These are phyloP conservation scores for Megathymus violae DNA, from an alignment of 1,140 invertebrate species.

Conservation along the genomic window DNA sequence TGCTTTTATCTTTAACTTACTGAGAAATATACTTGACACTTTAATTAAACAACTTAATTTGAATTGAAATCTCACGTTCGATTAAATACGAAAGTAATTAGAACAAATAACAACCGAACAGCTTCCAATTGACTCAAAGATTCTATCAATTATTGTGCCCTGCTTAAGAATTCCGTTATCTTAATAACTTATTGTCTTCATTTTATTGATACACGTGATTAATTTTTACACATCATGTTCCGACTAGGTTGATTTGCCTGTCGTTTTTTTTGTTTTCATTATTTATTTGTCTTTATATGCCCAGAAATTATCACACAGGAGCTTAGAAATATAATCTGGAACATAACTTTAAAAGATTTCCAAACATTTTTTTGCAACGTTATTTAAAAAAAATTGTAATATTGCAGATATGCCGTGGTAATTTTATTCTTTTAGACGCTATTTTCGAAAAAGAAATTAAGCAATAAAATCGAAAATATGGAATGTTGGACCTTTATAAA, in stretches of 20 bases:
- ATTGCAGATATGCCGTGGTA: no score
- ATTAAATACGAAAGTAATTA: constrained; percentile 67
- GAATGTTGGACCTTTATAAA: constrained; percentile 39
- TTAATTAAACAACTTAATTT: constrained; percentile 66
- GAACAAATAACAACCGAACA: constrained; percentile 38
- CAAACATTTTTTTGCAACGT: no score
- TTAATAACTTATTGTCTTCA: constrained; percentile 29
- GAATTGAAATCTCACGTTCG: constrained; percentile 67
- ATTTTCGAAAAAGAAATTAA: no score
- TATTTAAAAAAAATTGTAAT: no score
- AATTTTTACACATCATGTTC: constrained; percentile 20
- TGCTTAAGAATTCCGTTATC: constrained; percentile 46
- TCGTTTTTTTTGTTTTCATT: constrained; percentile 17
- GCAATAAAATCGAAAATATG: not conserved
- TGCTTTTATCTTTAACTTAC: constrained; percentile 59
- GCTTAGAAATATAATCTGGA: no score
- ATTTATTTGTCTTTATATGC: constrained; percentile 13
- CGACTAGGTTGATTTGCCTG: constrained; percentile 19
- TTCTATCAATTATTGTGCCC: constrained; percentile 44
- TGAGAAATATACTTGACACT: constrained; percentile 64
- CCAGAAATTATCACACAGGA: no score
- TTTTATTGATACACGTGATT: constrained; percentile 39
- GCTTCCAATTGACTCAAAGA: constrained; percentile 41
- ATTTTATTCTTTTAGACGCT: no score
- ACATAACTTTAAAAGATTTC: no score